A percentile compares a stretch with the other conserved stretches of the same genome.
Conservation (phyloP, 2,113 vertebrate species). For the Poeciliopsis turrubarensis region DNA sequence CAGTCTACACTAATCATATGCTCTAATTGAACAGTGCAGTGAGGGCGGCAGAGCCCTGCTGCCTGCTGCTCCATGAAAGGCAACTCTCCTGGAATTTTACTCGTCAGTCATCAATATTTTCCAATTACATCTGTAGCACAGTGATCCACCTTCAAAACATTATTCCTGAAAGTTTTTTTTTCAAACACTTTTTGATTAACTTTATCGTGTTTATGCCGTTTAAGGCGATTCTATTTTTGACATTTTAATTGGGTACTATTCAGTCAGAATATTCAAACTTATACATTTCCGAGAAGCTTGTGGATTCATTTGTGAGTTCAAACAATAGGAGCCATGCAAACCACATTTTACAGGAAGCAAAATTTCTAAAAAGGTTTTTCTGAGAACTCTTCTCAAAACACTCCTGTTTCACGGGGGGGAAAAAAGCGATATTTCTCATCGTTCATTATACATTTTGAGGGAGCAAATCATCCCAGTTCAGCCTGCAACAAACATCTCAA, state of each 20-base stretch:
- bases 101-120: constrained; percentile 3
- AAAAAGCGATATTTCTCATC: neutral
- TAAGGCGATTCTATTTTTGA: constrained; percentile 43
- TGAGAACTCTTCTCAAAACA: neutral
- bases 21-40: constrained; percentile 72
- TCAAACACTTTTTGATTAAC: constrained; percentile 11
- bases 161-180: constrained; percentile 40
- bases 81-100: constrained; percentile 32
- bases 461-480: neutral
- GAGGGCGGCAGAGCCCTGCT: constrained; percentile 44
- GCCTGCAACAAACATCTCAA: neutral
- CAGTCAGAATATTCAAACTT: constrained; percentile 28
- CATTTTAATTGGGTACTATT: constrained; percentile 19
- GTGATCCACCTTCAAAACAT: constrained; percentile 34
- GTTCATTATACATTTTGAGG: neutral
- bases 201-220: constrained; percentile 8
- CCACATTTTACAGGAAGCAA: neutral
- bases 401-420: neutral
- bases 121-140: neutral
- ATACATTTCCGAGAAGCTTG: neutral
- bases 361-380: neutral
- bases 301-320: neutral
- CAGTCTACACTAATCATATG: constrained; percentile 61
- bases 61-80: constrained; percentile 22
- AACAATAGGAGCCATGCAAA: neutral